Evolutionary conservation across 2,113 vertebrate genomes (phyloP), one percentile per base, ranked within the genome.

Genomic region (Puffinus mauretanicus): DNA sequence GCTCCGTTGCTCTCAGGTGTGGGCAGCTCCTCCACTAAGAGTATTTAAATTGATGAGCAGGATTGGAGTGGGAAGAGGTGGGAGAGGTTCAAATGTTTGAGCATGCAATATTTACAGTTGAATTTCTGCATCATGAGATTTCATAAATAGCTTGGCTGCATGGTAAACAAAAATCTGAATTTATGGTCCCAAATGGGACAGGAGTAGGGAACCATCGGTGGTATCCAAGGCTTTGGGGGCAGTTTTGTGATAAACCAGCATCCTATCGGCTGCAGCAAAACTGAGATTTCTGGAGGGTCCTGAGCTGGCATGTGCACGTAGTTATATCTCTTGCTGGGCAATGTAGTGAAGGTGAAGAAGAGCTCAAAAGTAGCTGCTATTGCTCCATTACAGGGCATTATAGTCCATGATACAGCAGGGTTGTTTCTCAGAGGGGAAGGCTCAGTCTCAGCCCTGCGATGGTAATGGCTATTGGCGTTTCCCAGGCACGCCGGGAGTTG

Each of bases 391-490:
- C 38, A 60, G 42, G 84, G 16, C 1, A 4, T 17, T 11, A 21
- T 6, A 47, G 64, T 34, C 54, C 0, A 0, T 24, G 44, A 36
- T 12, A 36, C 7, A 55, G 21, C 1, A 2, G 11, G 15, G 27
- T 0, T 70, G 22, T 20, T 55, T 38, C 29, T 87, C 18, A 64
- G 38, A 30, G 62, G 47, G 54, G 76, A 83, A 76, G 30, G 16
- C 47, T 58, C 47, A n/a, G 82, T 69, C 0, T 1, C 38, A 49
- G 47, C 29, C 27, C 29, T 84, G 44, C 1, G 1, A 30, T 51
- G 44, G 44, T 49, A 81, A 77, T 0, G 1, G 32, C 54, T 69
- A 9, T 14, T 38, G 49, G 60, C 73, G 29, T 16, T 82, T 78
- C 79, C 29, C 51, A 84, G 49, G 54, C 26, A 38, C 3, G 11